Base-by-base conservation (phyloP, 2,113 vertebrate genomes). In the Hystrix brachyura region DNA sequence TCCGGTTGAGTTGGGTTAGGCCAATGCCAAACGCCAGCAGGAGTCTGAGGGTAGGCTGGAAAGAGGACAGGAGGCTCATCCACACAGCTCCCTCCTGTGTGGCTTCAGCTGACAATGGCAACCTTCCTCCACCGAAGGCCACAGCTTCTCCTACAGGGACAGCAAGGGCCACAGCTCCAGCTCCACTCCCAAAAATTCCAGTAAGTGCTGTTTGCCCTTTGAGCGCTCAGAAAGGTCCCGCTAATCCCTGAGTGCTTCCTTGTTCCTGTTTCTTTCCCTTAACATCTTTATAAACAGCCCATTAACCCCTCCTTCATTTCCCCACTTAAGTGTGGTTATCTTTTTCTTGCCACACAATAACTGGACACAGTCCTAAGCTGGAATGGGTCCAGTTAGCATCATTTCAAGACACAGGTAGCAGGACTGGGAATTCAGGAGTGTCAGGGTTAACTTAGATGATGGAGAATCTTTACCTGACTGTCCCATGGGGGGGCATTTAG, bases 271-370 rank as follows among this genome's bases (percentile, higher is more conserved):
- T 53, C 38, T 78, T 78, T 94, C 5, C 48, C 7, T 57, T 59
- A 27, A 59, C 25, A 7, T 38, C 46, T 94, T 69, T 88, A 23
- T 53, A 57, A 95, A 53, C 17, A 85, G n/a, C 38, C 59, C 72
- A 85, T 64, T 90, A 92, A 78, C 32, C 53, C 76, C 55, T 69
- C 21, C 76, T 90, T 51, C 32, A 29, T 92, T 74, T 76, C 38
- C 38, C 34, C 57, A 67, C 71, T 59, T 65, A 59, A 85, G 27
- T 7, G 60, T 87, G 38, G 29, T 48, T 48, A 53, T 19, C 38
- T 89, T 48, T 94, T 69, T 94, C 48, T 72, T 89, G 34, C 69
- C 80, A 76, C 85, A 87, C 5, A 19, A 74, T 62, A 87, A 92
- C 21, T 71, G 82, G 94, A 78, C 59, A 25, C n/a, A 79, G 59